phyloP scores from a whole-genome alignment of 2,888 invertebrate genomes.

The Polydesmus complanatus region DNA sequence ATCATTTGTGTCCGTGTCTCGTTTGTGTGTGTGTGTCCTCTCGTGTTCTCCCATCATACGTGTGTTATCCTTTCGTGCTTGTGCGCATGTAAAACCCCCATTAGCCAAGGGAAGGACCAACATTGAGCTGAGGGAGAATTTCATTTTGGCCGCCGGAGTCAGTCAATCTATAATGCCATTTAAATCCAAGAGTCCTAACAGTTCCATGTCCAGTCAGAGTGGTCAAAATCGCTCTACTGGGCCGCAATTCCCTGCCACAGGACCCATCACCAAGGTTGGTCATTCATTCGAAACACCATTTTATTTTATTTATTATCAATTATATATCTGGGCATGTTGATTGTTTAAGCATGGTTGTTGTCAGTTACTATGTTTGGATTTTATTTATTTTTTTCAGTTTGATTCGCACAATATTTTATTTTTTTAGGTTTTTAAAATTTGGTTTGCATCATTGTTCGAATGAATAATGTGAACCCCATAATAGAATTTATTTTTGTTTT shows the following conservation, averaged over 20 bases:
- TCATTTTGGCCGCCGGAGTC: slow-evolving; percentile 95
- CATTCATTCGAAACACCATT: neutral
- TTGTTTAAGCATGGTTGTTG: neutral
- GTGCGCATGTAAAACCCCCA: neutral
- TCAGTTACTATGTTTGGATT: no score
- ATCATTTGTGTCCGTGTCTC: neutral
- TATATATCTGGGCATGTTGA: neutral
- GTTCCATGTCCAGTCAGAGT: slow-evolving; percentile 35
- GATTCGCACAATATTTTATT: no score
- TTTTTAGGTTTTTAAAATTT: no score
- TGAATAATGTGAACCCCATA: no score
- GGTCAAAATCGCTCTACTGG: slow-evolving; percentile 24
- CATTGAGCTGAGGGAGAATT: slow-evolving; percentile 97
- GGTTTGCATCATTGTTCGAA: no score
- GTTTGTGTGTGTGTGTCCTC: slow-evolving; percentile 26
- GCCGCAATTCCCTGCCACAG: slow-evolving; percentile 42
- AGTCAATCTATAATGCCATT: slow-evolving; percentile 98
- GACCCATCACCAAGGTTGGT: slow-evolving; percentile 90
- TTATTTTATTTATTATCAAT: slow-evolving; percentile 23
- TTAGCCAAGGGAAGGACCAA: slow-evolving; percentile 99
- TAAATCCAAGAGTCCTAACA: slow-evolving; percentile 80
- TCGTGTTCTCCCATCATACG: neutral
- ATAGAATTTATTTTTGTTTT: no score
- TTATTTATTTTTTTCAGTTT: neutral
- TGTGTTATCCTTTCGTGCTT: neutral